Conservation (phyloP, 2,797 vertebrate species). For the Otolemur crassicaudatus region DNA sequence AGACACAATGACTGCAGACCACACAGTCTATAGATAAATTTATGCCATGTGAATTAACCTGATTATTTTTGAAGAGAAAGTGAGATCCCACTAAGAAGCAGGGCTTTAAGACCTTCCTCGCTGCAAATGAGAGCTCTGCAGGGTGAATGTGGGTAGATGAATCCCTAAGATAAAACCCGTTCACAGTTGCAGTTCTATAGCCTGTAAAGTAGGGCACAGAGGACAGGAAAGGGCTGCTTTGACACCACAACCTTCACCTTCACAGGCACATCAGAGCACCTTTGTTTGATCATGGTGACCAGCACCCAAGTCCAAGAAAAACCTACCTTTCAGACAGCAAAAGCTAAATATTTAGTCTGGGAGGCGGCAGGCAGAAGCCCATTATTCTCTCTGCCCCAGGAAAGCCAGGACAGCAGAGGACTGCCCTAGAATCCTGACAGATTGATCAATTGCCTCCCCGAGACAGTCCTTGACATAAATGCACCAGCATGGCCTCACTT, state of each 20-base stretch:
- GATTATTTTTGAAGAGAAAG: not conserved
- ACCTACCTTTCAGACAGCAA: not conserved
- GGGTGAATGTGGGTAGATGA: not conserved
- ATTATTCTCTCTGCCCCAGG: conserved; percentile 1
- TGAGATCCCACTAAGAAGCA: not conserved
- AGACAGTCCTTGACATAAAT: not conserved
- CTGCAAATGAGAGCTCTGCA: not conserved
- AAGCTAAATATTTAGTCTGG: conserved; percentile 68
- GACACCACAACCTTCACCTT: not conserved
- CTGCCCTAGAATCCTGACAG: not conserved
- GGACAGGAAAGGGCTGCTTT: not conserved
- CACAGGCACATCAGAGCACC: conserved; percentile 36
- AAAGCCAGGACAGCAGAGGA: conserved; percentile 16
- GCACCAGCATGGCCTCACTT: not conserved
- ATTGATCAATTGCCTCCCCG: not conserved
- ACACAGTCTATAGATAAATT: not conserved
- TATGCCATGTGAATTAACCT: not conserved
- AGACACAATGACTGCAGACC: not conserved
- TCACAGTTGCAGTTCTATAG: conserved; percentile 39
- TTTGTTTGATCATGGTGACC: not conserved
- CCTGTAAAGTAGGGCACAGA: not conserved
- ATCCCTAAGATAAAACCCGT: not conserved
- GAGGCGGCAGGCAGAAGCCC: not conserved
- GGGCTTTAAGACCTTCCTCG: not conserved
- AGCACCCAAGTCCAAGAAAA: conserved; percentile 47